These are phyloP conservation scores for Phaedon cochleariae DNA, from an alignment of 2,888 invertebrate genomes.

Conservation along the genomic window DNA sequence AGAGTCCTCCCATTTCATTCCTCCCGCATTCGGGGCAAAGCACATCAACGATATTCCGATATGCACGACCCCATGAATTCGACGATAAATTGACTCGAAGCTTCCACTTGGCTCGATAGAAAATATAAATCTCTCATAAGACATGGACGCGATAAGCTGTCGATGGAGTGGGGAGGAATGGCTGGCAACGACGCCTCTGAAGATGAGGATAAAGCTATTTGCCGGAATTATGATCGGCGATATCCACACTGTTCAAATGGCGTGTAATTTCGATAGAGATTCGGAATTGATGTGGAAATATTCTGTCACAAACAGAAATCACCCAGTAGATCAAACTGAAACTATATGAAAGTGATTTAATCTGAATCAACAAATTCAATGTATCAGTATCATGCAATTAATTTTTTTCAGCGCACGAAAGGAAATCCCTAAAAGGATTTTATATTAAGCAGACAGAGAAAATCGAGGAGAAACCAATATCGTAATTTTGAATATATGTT, in stretches of 20 bases:
- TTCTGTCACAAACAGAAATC: no score
- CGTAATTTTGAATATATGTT: no score
- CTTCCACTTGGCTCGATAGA: slow-evolving; percentile 5
- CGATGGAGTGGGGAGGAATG: not conserved
- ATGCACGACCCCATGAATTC: not conserved
- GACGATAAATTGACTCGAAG: slow-evolving; percentile 1
- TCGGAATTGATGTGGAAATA: not conserved
- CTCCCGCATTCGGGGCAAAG: no score
- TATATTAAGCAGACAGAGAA: no score
- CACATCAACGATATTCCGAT: not conserved
- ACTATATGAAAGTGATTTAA: no score
- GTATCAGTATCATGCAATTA: no score
- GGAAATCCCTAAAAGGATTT: no score
- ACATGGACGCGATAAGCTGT: slow-evolving; percentile 6
- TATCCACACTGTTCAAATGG: not conserved
- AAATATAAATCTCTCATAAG: slow-evolving; percentile 15
- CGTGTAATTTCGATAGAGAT: not conserved
- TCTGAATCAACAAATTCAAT: no score
- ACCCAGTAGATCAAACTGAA: no score
- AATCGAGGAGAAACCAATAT: no score
- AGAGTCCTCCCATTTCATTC: no score
- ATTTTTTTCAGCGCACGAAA: no score
- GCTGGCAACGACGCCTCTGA: not conserved
- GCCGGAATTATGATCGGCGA: not conserved
- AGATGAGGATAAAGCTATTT: slow-evolving; percentile 4